These are phyloP conservation scores for Malurus melanocephalus DNA, from an alignment of 2,113 vertebrate species.

Conservation along the genomic window DNA sequence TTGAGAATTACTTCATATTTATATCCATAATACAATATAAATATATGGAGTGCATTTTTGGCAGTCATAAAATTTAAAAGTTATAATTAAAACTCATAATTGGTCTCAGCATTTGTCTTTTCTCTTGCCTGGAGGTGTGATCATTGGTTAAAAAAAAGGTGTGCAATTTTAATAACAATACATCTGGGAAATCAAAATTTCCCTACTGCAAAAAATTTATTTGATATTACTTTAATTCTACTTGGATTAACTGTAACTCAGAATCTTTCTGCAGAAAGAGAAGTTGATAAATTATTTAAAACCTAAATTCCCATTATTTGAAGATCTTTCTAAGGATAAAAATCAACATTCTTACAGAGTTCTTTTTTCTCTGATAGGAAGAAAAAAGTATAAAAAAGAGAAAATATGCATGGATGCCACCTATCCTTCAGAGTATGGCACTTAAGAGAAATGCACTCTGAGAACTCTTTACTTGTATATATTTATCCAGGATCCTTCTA, in stretches of 20 bases:
- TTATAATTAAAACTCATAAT: background rate
- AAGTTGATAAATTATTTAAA: background rate
- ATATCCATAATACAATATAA: background rate
- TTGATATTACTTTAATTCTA: background rate
- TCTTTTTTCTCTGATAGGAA: background rate
- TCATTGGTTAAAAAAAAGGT: background rate
- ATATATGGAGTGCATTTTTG: background rate
- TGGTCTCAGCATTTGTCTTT: background rate
- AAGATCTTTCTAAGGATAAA: background rate
- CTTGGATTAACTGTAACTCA: background rate
- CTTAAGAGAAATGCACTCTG: background rate
- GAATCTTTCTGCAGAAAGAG: background rate
- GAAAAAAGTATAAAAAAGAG: background rate
- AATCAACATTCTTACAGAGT: background rate
- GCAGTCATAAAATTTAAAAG: background rate
- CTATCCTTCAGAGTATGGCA: background rate
- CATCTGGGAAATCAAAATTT: background rate
- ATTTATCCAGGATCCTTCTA: background rate
- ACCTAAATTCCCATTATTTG: background rate
- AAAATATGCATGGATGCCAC: background rate
- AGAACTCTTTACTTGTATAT: background rate
- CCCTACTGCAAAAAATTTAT: background rate
- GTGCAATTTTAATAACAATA: background rate
- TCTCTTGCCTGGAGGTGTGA: background rate
- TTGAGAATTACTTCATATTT: background rate